A percentile compares a stretch with the other conserved stretches of the same genome.
phyloP scores from a whole-genome alignment of 2,113 vertebrate species.

The Pteropus alecto region DNA sequence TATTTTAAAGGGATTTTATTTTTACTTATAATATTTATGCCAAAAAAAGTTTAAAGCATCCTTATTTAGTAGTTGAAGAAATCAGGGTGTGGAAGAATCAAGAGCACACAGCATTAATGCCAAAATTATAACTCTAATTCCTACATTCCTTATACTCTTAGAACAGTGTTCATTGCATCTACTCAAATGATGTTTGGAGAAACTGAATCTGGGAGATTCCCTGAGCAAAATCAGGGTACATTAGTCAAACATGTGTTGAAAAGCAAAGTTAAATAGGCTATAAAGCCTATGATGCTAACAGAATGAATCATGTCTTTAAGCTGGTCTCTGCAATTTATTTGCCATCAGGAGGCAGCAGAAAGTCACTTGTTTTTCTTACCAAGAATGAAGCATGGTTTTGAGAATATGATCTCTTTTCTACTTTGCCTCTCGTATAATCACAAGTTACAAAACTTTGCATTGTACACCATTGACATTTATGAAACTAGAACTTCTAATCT shows the following conservation, averaged over 20 bases:
- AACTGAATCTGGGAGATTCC: neutral
- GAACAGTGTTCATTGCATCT: neutral
- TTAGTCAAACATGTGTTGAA: neutral
- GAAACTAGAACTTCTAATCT: neutral
- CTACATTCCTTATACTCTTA: neutral
- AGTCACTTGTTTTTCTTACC: neutral
- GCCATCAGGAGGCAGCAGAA: conserved; percentile 23
- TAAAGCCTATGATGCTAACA: neutral
- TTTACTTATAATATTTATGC: neutral
- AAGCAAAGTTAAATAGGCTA: neutral
- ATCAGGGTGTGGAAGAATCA: neutral
- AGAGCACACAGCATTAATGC: neutral
- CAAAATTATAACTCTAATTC: neutral
- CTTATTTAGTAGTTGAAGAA: conserved; percentile 4
- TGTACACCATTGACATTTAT: neutral
- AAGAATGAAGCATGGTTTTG: neutral
- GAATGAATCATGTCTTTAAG: neutral
- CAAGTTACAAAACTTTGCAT: neutral
- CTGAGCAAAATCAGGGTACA: neutral
- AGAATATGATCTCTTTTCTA: neutral
- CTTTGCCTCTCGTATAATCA: neutral
- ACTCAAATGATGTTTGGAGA: neutral
- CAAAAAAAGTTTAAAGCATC: neutral
- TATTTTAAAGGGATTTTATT: neutral
- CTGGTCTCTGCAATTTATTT: conserved; percentile 27